Conservation (phyloP, 2,797 vertebrate genomes). For the Diceros bicornis region DNA sequence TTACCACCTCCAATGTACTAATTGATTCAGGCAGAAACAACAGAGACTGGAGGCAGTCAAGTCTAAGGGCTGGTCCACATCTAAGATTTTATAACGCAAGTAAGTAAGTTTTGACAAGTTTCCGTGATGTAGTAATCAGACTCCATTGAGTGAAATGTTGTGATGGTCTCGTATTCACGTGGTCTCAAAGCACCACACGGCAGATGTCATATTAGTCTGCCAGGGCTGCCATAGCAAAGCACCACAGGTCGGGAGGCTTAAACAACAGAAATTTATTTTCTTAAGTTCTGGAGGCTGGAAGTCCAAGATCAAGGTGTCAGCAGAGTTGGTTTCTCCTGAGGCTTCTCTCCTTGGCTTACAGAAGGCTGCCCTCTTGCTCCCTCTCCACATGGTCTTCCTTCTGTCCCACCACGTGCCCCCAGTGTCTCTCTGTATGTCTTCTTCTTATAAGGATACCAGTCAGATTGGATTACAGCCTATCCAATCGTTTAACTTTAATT, state of each 20-base stretch:
- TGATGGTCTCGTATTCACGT: too few species aligned
- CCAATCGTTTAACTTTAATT: background rate
- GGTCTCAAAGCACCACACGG: background rate
- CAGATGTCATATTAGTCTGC: background rate
- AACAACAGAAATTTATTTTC: background rate
- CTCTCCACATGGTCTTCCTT: background rate
- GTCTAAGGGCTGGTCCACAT: background rate
- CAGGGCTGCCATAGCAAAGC: background rate
- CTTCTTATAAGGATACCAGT: background rate
- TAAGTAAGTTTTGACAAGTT: background rate
- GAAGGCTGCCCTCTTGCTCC: background rate
- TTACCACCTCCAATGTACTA: background rate
- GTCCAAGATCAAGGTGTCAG: background rate
- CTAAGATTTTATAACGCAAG: background rate
- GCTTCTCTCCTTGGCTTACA: background rate
- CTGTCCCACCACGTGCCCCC: background rate
- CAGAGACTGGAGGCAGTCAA: background rate
- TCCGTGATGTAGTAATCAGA: background rate
- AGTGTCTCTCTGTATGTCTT: background rate
- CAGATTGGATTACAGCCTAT: background rate
- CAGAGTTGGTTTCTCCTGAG: background rate
- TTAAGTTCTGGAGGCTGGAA: background rate
- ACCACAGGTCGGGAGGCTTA: too few species aligned
- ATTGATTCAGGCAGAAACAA: background rate
- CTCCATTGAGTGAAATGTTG: background rate